A percentile compares a stretch with the other conserved stretches of the same genome.
Evolutionary conservation across 2,113 vertebrate species (phyloP).

Genomic region (Eurystomus gularis): DNA sequence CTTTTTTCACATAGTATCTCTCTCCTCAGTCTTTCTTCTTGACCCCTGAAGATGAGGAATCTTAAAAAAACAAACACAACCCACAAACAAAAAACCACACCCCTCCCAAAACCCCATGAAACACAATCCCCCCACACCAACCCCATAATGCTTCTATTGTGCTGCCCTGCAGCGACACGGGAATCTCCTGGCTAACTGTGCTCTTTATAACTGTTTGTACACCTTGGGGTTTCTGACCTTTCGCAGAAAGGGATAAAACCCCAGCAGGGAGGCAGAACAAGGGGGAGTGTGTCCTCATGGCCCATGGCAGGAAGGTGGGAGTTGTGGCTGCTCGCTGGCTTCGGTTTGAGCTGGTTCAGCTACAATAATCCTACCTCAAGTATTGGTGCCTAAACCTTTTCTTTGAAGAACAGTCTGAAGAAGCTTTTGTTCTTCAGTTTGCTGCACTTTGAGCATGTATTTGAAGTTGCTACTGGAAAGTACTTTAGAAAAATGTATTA

Average conservation of each 20-base stretch:
- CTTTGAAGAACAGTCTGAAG: neutral
- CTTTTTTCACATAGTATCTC: neutral
- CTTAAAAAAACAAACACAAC: neutral
- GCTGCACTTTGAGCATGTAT: neutral
- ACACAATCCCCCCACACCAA: rapidly evolving
- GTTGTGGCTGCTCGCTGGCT: neutral
- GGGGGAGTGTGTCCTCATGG: rapidly evolving
- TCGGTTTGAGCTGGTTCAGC: neutral
- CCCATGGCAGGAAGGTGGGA: neutral
- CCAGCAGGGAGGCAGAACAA: neutral
- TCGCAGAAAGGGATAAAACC: too few relatives aligned
- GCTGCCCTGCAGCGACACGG: neutral
- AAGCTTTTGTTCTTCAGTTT: neutral
- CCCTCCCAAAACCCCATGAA: too few relatives aligned
- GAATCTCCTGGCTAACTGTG: neutral
- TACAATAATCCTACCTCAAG: too few relatives aligned
- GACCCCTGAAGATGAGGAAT: neutral
- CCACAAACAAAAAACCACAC: neutral
- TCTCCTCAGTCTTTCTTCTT: neutral
- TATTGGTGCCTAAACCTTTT: neutral
- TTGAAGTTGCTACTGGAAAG: neutral
- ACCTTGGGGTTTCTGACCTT: neutral
- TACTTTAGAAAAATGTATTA: neutral
- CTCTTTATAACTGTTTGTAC: rapidly evolving
- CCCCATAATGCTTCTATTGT: rapidly evolving